Evolutionary conservation across 2,888 invertebrate species (phyloP).

Genomic region (Patella depressa): DNA sequence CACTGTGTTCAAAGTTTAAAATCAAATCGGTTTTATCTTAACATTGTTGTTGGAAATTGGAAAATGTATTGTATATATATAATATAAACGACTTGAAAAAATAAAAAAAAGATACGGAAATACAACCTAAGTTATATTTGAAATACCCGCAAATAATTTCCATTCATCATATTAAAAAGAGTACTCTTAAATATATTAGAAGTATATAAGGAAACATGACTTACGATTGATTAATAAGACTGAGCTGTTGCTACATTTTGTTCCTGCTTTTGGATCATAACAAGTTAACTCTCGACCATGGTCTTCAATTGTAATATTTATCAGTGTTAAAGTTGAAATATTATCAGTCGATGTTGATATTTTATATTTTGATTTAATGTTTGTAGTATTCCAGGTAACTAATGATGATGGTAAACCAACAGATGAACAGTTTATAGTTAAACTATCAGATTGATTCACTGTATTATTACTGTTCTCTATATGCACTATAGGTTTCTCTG

Average conservation of each 20-base stretch:
- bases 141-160: too few species aligned
- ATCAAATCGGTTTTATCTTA: too few species aligned
- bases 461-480: conserved; percentile 32
- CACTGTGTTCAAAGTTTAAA: too few species aligned
- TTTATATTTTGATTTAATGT: conserved; percentile 31
- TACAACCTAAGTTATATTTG: too few species aligned
- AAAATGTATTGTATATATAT: too few species aligned
- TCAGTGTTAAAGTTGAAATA: conserved; percentile 31
- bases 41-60: too few species aligned
- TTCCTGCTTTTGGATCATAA: conserved; percentile 41
- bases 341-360: conserved; percentile 3
- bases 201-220: not conserved
- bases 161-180: too few species aligned
- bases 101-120: too few species aligned
- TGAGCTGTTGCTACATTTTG: conserved; percentile 26
- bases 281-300: conserved; percentile 41
- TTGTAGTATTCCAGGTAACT: conserved; percentile 40
- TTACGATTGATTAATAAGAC: conserved; percentile 43
- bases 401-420: conserved; percentile 36
- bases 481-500: conserved; percentile 32
- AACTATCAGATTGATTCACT: conserved; percentile 33
- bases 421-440: conserved; percentile 35
- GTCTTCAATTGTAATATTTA: conserved; percentile 39
- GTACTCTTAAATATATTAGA: too few species aligned
- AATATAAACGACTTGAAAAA: too few species aligned